Evolutionary conservation across 2,797 vertebrate species (phyloP).

Genomic region (Oryzias sinensis): DNA sequence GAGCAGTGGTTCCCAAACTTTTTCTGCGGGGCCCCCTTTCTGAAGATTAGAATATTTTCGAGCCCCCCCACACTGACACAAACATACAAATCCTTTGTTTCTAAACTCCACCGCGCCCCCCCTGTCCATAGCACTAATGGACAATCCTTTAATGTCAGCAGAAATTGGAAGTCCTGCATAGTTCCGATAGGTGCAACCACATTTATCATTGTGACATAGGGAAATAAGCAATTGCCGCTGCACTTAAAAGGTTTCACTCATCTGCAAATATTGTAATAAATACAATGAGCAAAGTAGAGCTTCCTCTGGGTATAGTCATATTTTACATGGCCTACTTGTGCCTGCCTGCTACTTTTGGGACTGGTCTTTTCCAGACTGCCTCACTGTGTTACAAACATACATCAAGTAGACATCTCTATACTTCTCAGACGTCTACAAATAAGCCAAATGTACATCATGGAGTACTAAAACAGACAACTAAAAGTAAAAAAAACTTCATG

Average conservation of each 20-base stretch:
- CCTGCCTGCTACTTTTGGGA: slow-evolving; percentile 67
- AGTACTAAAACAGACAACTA: slow-evolving; percentile 13
- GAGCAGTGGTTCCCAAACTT: too few relatives aligned
- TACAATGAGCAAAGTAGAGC: slow-evolving; percentile 52
- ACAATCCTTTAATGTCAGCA: slow-evolving; percentile 76
- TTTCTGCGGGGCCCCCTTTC: too few relatives aligned
- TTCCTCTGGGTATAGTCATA: slow-evolving; percentile 60
- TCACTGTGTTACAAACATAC: slow-evolving; percentile 21
- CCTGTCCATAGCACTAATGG: slow-evolving; percentile 72
- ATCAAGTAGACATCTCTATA: slow-evolving; percentile 11
- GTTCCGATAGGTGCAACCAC: slow-evolving; percentile 67
- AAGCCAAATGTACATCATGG: slow-evolving; percentile 32
- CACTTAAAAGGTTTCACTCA: slow-evolving; percentile 77
- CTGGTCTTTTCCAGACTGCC: slow-evolving; percentile 36
- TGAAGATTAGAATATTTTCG: too few relatives aligned
- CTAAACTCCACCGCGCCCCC: too few relatives aligned
- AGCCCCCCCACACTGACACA: too few relatives aligned
- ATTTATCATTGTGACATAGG: slow-evolving; percentile 77
- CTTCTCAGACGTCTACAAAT: slow-evolving; percentile 30
- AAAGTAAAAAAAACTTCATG: slow-evolving; percentile 26
- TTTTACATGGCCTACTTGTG: slow-evolving; percentile 75
- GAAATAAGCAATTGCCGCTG: slow-evolving; percentile 77
- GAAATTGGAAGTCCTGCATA: slow-evolving; percentile 67
- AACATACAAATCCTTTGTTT: too few relatives aligned
- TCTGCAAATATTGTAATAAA: slow-evolving; percentile 81